Evolutionary conservation across 92 coral and sea anemone species (phyloP), one percentile per base, ranked within the genome.

Genomic region (Porites cylindrica): DNA sequence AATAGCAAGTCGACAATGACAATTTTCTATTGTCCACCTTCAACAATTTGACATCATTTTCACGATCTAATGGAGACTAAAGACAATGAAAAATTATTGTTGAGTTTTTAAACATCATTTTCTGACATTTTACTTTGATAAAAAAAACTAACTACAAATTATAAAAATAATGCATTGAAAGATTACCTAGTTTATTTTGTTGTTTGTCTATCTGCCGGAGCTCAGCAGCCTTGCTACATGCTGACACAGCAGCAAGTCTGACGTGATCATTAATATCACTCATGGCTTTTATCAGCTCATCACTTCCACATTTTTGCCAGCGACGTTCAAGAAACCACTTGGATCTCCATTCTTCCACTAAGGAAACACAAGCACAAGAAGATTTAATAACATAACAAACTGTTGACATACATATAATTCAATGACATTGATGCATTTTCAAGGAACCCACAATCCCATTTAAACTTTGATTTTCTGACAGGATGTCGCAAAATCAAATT

Each of bases 321-420:
- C 88, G 95, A 72, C 97, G 91, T 71, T 97, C 99, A 67, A 97
- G 93, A 80, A 97, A 91, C 99, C 99, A 97, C 78, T 95, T 97
- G 72, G 95, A 95, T 64, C 99, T 78, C 99, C 99, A 97, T 60
- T 97, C 99, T 77, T 97, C 99, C 88, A 94, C 99, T 97, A 77
- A 16, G 43, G 66, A 77, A 14, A 51, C 17, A n/a, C 19, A 75
- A 6, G 19, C 21, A 14, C 20, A 69, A 13, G 69, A 7, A 60
- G 17, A 70, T 38, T 50, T 10, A n/a, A 54, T 23, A 47, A 4
- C 74, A 16, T 9, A 50, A 8, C 3, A 14, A 78, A 26, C 59
- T 12, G 13, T 12, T 54, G 59, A 12, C 7, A 54, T 54, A 12
- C 59, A 54, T 54, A 38, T 38, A 38, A 32, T 32, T 32, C 43